Evolutionary conservation across 2,888 invertebrate genomes (phyloP).

Genomic region (Arge pagana): DNA sequence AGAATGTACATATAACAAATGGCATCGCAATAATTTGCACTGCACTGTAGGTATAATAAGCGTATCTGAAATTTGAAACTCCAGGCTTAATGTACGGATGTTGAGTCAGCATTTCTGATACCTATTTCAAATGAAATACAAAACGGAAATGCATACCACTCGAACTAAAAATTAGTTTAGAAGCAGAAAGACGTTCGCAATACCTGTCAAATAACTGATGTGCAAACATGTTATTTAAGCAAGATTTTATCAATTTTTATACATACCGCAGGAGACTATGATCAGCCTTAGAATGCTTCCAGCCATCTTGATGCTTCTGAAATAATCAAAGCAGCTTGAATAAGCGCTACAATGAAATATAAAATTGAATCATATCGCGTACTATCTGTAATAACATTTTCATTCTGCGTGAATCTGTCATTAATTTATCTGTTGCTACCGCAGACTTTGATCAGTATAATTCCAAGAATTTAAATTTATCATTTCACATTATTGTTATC

Average conservation of each 20-base stretch:
- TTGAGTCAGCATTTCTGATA: conserved; percentile 7
- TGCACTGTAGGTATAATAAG: no score
- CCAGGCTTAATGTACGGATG: not conserved
- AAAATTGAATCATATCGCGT: no score
- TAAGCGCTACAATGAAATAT: no score
- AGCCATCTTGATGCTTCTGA: conserved; percentile 14
- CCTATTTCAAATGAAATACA: not conserved
- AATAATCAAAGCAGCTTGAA: not conserved
- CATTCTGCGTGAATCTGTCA: no score
- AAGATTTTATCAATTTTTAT: no score
- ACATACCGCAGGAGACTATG: conserved; percentile 14
- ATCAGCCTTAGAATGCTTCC: not conserved
- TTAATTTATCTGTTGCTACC: no score
- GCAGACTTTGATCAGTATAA: no score
- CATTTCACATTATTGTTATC: no score
- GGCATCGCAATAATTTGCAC: not conserved
- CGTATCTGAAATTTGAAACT: conserved; percentile 2
- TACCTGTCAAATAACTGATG: no score
- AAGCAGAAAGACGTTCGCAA: not conserved
- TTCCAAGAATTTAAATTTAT: no score
- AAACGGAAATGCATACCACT: not conserved
- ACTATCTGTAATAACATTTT: no score
- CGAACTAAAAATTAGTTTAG: not conserved
- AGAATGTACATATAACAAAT: not conserved
- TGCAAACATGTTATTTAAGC: no score